Evolutionary conservation across 2,888 invertebrate species (phyloP), one percentile per base, ranked within the genome.

Genomic region (Chironomus riparius): DNA sequence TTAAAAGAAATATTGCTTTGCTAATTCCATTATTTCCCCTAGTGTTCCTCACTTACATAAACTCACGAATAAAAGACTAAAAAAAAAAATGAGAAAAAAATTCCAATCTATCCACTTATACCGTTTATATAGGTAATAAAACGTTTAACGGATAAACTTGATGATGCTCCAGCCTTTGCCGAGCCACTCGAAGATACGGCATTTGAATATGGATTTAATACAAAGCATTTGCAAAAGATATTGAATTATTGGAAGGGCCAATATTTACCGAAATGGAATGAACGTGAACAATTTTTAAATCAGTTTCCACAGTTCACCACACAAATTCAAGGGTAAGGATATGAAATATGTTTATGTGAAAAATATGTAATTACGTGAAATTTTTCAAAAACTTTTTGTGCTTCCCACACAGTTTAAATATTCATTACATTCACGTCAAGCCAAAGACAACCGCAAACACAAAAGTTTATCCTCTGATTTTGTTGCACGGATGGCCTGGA

Each of bases 401-500:
- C 38, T 10, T 38, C 38, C 38, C 38, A 38, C 38, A 38, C 38
- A 72, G 71, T 2, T 80, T 92, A 77, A 87, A 89, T 78, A 87
- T 95, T 76, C 94, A 95, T 82, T 95, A 88, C 81, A 85, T 93
- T 72, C 92, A 89, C 80, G 87, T 87, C 0, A 89, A 88, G 79
- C 91, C 91, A 0, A 80, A 82, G 24, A 80, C 81, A 2, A 79
- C 81, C 47, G 83, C 85, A 78, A 82, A 84, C 77, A 81, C 85
- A 48, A 84, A 84, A 78, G 86, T 89, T 2, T 78, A 90, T 0
- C 93, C 94, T 0, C 78, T 95, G 10, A 81, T 95, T 3, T 76
- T 95, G 68, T 81, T 92, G 15, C 94, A 95, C 79, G 94, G 95
- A 21, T 95, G 95, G 95, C 95, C 95, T 0, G 92, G 94, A 2